Evolutionary conservation across 2,797 vertebrate genomes (phyloP).

Genomic region (Falco naumanni): DNA sequence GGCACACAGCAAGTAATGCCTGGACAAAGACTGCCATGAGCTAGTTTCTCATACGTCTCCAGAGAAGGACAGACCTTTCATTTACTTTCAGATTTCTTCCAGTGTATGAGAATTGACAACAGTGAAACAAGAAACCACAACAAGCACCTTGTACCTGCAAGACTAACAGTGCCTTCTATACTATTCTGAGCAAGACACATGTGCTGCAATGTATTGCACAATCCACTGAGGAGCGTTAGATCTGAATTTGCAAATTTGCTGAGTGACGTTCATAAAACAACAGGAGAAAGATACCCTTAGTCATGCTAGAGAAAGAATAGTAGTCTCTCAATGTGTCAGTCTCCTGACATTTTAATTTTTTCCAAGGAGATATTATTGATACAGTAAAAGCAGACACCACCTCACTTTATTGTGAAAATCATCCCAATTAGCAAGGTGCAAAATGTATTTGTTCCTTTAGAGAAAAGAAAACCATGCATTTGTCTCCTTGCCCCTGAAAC

Average conservation of each 20-base stretch:
- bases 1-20: not conserved
- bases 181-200: not conserved
- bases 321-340: not conserved
- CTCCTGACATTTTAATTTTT: not conserved
- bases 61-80: not conserved
- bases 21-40: not conserved
- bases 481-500: not conserved
- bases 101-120: not conserved
- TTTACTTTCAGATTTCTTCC: not conserved
- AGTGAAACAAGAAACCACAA: not conserved
- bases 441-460: not conserved
- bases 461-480: not conserved
- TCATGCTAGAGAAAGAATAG: not conserved
- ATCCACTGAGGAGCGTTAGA: not conserved
- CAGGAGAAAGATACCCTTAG: not conserved
- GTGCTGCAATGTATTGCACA: not conserved
- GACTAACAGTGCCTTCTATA: not conserved
- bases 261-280: not conserved
- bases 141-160: not conserved
- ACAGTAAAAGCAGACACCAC: not conserved
- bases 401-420: not conserved
- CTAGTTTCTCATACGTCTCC: not conserved
- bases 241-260: not conserved
- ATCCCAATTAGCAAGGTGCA: not conserved
- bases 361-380: not conserved